These are phyloP conservation scores for Polypterus bichir DNA, from an alignment of 2,113 vertebrate genomes.

Conservation along the genomic window DNA sequence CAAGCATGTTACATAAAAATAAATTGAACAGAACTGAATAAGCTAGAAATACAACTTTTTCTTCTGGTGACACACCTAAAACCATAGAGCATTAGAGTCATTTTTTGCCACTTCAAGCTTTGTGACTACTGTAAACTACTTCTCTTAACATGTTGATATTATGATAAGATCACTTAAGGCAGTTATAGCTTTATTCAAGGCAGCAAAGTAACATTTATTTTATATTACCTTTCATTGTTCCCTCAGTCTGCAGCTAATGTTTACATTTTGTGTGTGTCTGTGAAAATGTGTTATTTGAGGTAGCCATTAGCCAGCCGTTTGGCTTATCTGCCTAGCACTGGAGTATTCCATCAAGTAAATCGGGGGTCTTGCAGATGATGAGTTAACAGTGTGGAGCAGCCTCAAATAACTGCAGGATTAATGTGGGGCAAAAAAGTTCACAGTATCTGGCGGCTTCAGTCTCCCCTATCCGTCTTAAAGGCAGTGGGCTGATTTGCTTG, in stretches of 20 bases:
- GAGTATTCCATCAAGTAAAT: not conserved
- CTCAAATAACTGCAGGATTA: not conserved
- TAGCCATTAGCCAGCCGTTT: not conserved
- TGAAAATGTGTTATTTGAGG: not conserved
- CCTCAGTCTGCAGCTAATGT: not conserved
- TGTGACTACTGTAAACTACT: constrained; percentile 1
- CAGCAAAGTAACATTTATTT: not conserved
- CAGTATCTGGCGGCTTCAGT: too few species aligned
- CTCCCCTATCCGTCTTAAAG: too few species aligned
- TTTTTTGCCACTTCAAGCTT: constrained; percentile 1
- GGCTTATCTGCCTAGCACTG: not conserved
- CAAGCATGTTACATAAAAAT: too few species aligned
- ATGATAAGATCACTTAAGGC: constrained; percentile 23
- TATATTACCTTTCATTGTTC: not conserved
- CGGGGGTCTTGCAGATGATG: not conserved
- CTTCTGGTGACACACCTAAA: too few species aligned
- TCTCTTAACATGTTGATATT: constrained; percentile 17
- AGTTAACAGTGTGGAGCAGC: not conserved
- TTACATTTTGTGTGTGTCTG: not conserved
- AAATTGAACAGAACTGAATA: too few species aligned
- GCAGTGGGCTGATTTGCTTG: too few species aligned
- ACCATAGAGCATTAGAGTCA: too few species aligned
- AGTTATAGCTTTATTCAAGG: constrained; percentile 1
- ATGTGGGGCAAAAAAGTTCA: not conserved
- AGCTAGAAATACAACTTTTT: too few species aligned